Evolutionary conservation across 2,797 vertebrate genomes (phyloP).

Genomic region (Psittacula echo): DNA sequence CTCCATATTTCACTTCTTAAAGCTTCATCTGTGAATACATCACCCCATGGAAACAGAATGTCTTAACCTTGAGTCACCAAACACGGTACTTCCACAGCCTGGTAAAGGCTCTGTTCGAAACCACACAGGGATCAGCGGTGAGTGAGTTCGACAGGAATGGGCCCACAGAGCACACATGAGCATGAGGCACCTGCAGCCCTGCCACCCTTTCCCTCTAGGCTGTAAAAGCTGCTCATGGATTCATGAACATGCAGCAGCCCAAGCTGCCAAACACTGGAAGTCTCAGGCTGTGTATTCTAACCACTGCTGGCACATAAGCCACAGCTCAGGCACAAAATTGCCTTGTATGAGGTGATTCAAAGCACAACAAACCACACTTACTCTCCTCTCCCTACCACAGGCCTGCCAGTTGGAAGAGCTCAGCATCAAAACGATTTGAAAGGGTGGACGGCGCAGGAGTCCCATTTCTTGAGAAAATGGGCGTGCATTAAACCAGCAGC

Average conservation of each 20-base stretch:
- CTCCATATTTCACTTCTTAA: background rate
- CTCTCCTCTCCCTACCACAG: background rate
- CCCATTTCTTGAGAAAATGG: background rate
- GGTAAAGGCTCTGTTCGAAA: background rate
- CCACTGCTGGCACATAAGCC: background rate
- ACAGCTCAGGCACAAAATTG: background rate
- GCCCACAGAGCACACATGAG: accelerated
- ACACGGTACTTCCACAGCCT: background rate
- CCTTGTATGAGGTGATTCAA: background rate
- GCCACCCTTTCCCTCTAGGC: background rate
- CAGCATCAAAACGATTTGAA: background rate
- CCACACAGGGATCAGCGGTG: accelerated
- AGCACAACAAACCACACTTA: background rate
- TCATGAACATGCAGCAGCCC: background rate
- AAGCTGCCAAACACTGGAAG: background rate
- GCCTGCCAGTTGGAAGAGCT: background rate
- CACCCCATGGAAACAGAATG: background rate
- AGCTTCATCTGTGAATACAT: background rate
- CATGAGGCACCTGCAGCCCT: background rate
- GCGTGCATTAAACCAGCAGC: accelerated
- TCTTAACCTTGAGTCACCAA: background rate
- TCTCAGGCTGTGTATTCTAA: background rate
- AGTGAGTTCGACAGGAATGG: accelerated
- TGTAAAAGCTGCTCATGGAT: background rate
- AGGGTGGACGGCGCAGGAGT: background rate